Conservation (phyloP, 2,113 vertebrate genomes). For the Melanerpes formicivorus region DNA sequence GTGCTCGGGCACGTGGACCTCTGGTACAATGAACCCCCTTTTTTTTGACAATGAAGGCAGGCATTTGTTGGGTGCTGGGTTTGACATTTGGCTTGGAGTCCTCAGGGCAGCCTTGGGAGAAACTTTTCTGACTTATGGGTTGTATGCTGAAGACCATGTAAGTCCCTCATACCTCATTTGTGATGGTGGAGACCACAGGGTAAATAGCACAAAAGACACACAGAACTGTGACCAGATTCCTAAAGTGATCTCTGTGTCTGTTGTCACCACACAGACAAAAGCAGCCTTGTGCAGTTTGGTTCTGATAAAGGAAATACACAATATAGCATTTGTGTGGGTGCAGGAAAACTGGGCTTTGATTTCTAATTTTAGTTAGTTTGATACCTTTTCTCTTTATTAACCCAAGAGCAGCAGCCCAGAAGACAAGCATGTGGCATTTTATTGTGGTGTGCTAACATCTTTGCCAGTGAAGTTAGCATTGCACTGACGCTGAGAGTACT, state of each 20-base stretch:
- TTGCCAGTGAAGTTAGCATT: neutral
- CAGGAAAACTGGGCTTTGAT: neutral
- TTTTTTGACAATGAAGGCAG: neutral
- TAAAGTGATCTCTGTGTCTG: neutral
- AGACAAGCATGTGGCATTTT: neutral
- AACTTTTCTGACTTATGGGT: constrained; percentile 20
- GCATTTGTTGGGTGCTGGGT: neutral
- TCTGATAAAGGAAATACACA: constrained; percentile 5
- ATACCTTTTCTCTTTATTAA: neutral
- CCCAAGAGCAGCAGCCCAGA: neutral
- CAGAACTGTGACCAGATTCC: constrained; percentile 33
- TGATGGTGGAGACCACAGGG: constrained; percentile 20
- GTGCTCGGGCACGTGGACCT: neutral
- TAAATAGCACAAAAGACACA: constrained; percentile 25
- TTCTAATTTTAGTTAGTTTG: neutral
- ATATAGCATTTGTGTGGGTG: constrained; percentile 1
- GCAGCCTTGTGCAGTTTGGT: constrained; percentile 9
- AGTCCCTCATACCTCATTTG: constrained; percentile 32
- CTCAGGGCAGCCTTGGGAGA: neutral
- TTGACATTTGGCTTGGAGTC: constrained; percentile 5
- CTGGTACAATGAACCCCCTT: neutral
- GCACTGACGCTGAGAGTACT: neutral
- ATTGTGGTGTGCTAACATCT: neutral
- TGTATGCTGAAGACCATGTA: constrained; percentile 11
- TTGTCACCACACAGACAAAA: constrained; percentile 37